Conservation (phyloP, 92 coral and sea anemone species). For the Pocillopora meandrina region DNA sequence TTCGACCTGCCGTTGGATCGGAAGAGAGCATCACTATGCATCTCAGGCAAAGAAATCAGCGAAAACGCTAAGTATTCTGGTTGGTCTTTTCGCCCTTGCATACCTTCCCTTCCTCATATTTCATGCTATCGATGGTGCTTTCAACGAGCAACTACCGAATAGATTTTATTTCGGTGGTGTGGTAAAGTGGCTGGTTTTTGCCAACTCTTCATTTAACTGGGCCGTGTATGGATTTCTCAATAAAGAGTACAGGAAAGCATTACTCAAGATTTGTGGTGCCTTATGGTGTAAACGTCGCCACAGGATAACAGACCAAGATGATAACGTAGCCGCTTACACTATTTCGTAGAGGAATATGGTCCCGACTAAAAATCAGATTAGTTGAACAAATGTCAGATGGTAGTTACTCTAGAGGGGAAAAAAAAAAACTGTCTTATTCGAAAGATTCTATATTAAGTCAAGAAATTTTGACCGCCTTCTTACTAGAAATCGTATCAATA, state of each 20-base stretch:
- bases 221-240: constrained; percentile 52
- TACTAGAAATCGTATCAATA: too few relatives aligned
- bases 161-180: constrained; percentile 24
- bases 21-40: not conserved
- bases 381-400: too few relatives aligned
- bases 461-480: too few relatives aligned
- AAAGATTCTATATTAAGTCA: too few relatives aligned
- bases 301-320: not conserved
- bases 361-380: too few relatives aligned
- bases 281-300: constrained; percentile 9
- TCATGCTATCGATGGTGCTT: constrained; percentile 36
- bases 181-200: constrained; percentile 45
- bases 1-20: constrained; percentile 4
- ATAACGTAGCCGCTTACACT: not conserved
- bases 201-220: constrained; percentile 63
- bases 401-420: too few relatives aligned
- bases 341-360: not conserved
- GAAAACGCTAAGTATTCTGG: constrained; percentile 45
- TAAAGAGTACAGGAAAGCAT: constrained; percentile 40
- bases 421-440: too few relatives aligned
- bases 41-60: constrained; percentile 27
- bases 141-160: constrained; percentile 6
- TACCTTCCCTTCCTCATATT: constrained; percentile 45
- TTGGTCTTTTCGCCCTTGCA: constrained; percentile 46
- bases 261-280: constrained; percentile 1